Evolutionary conservation across 2,888 invertebrate genomes (phyloP).

Genomic region (Ashinkailepas kermadecensis): DNA sequence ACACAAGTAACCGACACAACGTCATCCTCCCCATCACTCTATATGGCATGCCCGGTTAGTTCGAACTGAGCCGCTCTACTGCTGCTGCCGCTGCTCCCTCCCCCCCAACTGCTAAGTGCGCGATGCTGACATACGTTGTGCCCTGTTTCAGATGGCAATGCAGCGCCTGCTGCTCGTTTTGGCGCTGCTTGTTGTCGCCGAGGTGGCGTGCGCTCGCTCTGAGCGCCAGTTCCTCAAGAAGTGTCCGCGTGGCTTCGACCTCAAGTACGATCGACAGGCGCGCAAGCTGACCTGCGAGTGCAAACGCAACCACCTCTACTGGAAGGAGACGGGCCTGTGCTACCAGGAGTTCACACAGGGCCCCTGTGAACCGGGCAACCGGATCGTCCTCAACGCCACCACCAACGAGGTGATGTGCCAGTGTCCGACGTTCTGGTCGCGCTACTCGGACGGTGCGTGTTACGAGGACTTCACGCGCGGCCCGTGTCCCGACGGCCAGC

Average conservation of each 20-base stretch:
- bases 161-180: neutral
- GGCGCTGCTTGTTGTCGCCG: neutral
- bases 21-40: too few relatives aligned
- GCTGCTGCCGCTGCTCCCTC: too few relatives aligned
- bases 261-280: conserved; percentile 13
- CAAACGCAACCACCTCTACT: conserved; percentile 35
- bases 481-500: conserved; percentile 34
- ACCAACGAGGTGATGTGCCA: conserved; percentile 17
- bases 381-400: conserved; percentile 1
- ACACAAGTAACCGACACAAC: too few relatives aligned
- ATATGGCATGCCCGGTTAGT: too few relatives aligned
- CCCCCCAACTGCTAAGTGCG: too few relatives aligned
- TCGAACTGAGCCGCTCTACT: too few relatives aligned
- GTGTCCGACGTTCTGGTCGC: conserved; percentile 33
- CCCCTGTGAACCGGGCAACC: neutral
- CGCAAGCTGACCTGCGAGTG: conserved; percentile 21
- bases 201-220: conserved; percentile 26
- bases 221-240: conserved; percentile 29
- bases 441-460: conserved; percentile 34
- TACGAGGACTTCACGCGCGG: conserved; percentile 36
- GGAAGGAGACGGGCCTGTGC: conserved; percentile 35
- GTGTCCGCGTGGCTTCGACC: conserved; percentile 12
- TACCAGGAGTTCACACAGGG: conserved; percentile 34
- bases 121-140: too few relatives aligned
- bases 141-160: too few relatives aligned